Conservation (phyloP, 2,113 vertebrate genomes). For the Pionites leucogaster region DNA sequence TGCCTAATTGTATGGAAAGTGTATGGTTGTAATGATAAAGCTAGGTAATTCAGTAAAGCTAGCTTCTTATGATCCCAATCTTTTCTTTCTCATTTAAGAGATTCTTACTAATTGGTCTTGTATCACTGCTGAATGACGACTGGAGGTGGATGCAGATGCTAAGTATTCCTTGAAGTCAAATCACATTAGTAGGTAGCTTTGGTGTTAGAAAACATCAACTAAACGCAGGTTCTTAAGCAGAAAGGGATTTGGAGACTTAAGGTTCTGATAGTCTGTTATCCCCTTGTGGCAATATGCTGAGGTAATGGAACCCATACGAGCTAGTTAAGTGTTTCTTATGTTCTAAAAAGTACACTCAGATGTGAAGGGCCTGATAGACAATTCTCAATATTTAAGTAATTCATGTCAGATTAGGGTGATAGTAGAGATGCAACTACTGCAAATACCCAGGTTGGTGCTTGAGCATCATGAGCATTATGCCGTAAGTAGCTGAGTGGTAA, state of each 20-base stretch:
- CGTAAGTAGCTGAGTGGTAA: background rate
- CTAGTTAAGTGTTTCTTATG: background rate
- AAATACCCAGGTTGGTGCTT: background rate
- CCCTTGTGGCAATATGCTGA: background rate
- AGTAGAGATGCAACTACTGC: background rate
- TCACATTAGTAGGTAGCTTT: conserved; percentile 1
- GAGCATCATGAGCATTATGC: background rate
- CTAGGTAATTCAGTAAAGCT: background rate
- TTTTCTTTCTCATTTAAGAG: conserved; percentile 48
- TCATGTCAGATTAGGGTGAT: rapidly evolving
- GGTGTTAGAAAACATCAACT: background rate
- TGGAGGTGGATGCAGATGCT: conserved; percentile 36
- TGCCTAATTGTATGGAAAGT: background rate
- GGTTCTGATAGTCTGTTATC: background rate
- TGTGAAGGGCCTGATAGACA: background rate
- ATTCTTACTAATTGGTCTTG: background rate
- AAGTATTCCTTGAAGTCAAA: background rate
- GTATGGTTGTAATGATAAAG: rapidly evolving
- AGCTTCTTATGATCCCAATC: background rate
- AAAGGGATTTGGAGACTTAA: background rate
- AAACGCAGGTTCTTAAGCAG: background rate
- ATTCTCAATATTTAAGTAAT: rapidly evolving
- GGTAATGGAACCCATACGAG: rapidly evolving
- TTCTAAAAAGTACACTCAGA: background rate
- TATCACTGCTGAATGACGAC: conserved; percentile 12